Percentiles rank a stretch among this genome's conserved stretches.
Conservation (phyloP, 2,113 vertebrate genomes). For the Mesembrinibis cayennensis region DNA sequence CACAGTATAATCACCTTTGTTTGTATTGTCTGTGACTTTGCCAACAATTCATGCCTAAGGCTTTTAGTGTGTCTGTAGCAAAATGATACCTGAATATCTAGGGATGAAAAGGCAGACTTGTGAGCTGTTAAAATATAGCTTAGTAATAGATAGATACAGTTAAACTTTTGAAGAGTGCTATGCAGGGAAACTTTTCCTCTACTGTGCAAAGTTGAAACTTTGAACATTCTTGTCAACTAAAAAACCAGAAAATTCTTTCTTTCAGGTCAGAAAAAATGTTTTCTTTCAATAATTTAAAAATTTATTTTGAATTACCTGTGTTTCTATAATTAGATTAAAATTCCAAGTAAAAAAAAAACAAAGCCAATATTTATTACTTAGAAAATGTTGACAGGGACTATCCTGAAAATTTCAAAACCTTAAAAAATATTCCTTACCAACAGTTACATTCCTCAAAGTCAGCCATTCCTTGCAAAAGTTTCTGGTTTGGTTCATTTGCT, state of each 20-base stretch:
- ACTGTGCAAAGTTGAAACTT: background rate
- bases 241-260: background rate
- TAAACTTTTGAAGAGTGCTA: background rate
- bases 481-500: background rate
- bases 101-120: background rate
- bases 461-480: background rate
- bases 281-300: background rate
- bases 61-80: background rate
- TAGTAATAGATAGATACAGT: background rate
- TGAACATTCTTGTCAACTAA: background rate
- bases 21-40: background rate
- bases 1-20: slow-evolving; percentile 5
- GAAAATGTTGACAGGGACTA: background rate
- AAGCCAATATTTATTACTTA: background rate
- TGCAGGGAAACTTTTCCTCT: background rate
- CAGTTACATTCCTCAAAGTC: background rate
- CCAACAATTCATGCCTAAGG: slow-evolving; percentile 13
- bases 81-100: slow-evolving; percentile 6
- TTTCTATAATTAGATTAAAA: background rate
- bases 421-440: background rate
- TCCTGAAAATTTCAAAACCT: background rate
- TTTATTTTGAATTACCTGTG: background rate
- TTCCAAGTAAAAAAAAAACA: background rate
- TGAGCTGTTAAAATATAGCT: background rate
- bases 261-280: background rate